A percentile compares a stretch with the other conserved stretches of the same genome.
Conservation (phyloP, 1,140 invertebrate genomes). For the Camponotus pennsylvanicus region DNA sequence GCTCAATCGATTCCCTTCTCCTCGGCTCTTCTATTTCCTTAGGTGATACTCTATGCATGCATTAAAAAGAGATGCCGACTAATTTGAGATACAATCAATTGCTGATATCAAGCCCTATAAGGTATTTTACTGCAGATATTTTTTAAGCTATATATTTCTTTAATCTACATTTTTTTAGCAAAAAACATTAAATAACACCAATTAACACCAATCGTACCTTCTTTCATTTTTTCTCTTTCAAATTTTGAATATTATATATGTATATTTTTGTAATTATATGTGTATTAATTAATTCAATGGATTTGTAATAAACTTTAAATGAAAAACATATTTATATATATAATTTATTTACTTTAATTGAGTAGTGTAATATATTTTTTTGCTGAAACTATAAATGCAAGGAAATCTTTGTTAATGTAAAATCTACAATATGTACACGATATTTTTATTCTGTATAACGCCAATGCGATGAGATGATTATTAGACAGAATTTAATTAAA, state of each 20-base stretch:
- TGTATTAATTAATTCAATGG: too few species aligned
- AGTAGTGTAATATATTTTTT: background rate
- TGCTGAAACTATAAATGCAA: constrained; percentile 7
- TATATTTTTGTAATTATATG: background rate
- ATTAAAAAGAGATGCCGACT: constrained; percentile 58
- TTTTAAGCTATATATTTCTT: background rate
- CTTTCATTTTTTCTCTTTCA: background rate
- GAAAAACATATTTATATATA: background rate
- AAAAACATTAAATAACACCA: background rate
- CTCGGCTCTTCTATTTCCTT: constrained; percentile 72
- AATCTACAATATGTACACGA: constrained; percentile 1
- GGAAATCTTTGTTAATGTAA: background rate
- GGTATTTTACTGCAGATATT: background rate
- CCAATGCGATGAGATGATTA: constrained; percentile 12
- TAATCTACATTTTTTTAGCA: background rate
- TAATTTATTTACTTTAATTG: background rate
- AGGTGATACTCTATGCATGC: constrained; percentile 83
- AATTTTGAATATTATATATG: background rate
- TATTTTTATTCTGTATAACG: background rate
- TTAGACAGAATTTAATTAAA: constrained; percentile 37
- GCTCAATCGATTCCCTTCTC: constrained; percentile 73
- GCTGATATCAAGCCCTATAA: background rate
- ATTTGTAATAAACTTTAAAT: background rate
- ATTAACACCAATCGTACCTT: background rate
- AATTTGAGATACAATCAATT: constrained; percentile 63